Percentiles rank a stretch among this genome's conserved stretches.
These are phyloP conservation scores for Glaucopsyche alexis DNA, from an alignment of 2,888 invertebrate genomes.

Conservation along the genomic window DNA sequence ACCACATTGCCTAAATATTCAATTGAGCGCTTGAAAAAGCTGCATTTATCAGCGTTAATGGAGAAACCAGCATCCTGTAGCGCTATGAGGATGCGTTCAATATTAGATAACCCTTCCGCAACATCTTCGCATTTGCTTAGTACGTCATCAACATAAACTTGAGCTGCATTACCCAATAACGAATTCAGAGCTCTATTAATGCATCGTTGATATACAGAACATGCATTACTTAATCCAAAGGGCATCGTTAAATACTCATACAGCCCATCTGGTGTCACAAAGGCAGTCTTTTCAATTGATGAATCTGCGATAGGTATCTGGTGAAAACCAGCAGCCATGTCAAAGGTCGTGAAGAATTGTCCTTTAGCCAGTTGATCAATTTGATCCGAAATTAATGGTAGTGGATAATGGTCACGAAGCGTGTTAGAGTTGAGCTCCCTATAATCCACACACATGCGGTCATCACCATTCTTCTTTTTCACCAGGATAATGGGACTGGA, in stretches of 20 bases:
- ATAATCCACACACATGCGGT: slow-evolving; percentile 41
- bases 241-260: slow-evolving; percentile 47
- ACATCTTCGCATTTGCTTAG: slow-evolving; percentile 39
- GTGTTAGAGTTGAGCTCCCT: slow-evolving; percentile 43
- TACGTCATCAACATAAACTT: slow-evolving; percentile 47
- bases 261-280: slow-evolving; percentile 45
- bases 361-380: slow-evolving; percentile 41
- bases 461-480: slow-evolving; percentile 32
- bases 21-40: slow-evolving; percentile 41
- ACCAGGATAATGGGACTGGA: slow-evolving; percentile 41
- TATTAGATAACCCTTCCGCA: slow-evolving; percentile 34
- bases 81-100: slow-evolving; percentile 41
- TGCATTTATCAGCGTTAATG: slow-evolving; percentile 42
- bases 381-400: slow-evolving; percentile 43
- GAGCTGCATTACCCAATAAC: slow-evolving; percentile 31
- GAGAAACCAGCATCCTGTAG: slow-evolving; percentile 44
- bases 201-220: slow-evolving; percentile 42
- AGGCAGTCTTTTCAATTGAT: slow-evolving; percentile 46
- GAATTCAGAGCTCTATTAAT: slow-evolving; percentile 37
- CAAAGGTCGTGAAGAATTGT: slow-evolving; percentile 36
- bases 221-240: slow-evolving; percentile 43
- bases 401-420: slow-evolving; percentile 41
- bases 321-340: slow-evolving; percentile 40
- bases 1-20: slow-evolving; percentile 45
- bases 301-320: slow-evolving; percentile 40